Conservation (phyloP, 2,113 vertebrate species). For the Xerus inauris region DNA sequence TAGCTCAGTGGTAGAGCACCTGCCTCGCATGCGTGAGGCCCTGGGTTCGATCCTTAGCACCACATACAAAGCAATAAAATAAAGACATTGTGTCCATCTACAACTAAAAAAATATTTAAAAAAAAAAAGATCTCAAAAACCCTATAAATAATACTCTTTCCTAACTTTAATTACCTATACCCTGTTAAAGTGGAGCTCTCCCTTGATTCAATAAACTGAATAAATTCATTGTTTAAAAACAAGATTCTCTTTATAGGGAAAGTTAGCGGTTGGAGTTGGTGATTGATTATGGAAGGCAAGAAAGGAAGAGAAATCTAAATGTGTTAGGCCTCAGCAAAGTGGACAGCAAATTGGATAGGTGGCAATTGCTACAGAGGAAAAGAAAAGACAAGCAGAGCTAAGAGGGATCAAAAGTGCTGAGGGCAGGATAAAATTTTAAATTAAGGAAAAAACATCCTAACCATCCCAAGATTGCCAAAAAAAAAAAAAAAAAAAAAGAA, state of each 20-base stretch:
- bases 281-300: background rate
- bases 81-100: too few species aligned
- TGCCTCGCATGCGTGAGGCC: too few species aligned
- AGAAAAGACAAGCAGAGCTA: background rate
- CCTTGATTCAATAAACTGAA: background rate
- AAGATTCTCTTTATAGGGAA: background rate
- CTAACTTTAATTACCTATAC: background rate
- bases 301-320: constrained; percentile 16
- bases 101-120: too few species aligned
- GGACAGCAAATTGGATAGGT: background rate
- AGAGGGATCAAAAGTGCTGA: background rate
- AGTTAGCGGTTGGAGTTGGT: background rate
- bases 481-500: too few species aligned
- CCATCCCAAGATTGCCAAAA: too few species aligned
- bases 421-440: constrained; percentile 4
- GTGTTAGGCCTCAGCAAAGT: background rate
- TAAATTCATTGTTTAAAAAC: background rate
- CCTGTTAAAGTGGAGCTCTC: background rate
- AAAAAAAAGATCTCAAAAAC: background rate
- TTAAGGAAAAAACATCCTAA: background rate
- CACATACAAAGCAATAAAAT: too few species aligned
- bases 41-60: too few species aligned
- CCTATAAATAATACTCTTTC: background rate
- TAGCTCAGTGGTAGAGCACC: too few species aligned
- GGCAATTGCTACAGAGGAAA: constrained; percentile 24